Percentiles rank a stretch among this genome's conserved stretches.
Evolutionary conservation across 2,797 vertebrate genomes (phyloP).

Genomic region (Ceryle rudis): DNA sequence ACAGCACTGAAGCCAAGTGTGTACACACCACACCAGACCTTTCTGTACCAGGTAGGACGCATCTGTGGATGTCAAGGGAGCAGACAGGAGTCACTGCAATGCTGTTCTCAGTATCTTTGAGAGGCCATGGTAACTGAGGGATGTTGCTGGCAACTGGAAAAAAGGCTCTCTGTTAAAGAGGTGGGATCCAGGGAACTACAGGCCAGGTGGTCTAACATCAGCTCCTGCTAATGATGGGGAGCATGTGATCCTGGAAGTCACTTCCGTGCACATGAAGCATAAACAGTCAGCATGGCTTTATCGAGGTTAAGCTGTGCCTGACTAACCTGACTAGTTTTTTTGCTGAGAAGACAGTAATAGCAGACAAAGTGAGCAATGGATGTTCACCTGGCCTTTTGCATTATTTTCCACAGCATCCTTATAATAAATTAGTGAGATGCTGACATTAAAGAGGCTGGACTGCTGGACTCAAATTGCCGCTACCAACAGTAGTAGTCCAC

Average conservation of each 20-base stretch:
- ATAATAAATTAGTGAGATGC: background rate
- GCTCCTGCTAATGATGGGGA: background rate
- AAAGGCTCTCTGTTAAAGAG: background rate
- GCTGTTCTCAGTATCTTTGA: background rate
- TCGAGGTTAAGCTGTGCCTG: background rate
- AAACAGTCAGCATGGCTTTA: background rate
- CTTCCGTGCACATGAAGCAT: background rate
- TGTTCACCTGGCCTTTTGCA: background rate
- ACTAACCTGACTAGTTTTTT: background rate
- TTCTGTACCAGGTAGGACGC: background rate
- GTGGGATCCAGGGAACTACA: rapidly evolving
- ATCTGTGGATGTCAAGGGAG: rapidly evolving
- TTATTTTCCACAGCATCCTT: background rate
- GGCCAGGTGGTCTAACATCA: background rate
- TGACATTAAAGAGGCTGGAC: background rate
- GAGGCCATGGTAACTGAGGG: background rate
- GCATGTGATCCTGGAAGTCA: rapidly evolving
- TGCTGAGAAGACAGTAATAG: background rate
- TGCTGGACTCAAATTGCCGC: background rate
- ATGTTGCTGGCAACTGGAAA: no score
- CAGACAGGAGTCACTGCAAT: background rate
- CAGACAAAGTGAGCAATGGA: background rate
- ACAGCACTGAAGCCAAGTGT: background rate
- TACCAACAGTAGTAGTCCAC: background rate
- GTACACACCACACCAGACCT: background rate